phyloP scores from a whole-genome alignment of 2,113 vertebrate genomes.

The Ptyas mucosa region DNA sequence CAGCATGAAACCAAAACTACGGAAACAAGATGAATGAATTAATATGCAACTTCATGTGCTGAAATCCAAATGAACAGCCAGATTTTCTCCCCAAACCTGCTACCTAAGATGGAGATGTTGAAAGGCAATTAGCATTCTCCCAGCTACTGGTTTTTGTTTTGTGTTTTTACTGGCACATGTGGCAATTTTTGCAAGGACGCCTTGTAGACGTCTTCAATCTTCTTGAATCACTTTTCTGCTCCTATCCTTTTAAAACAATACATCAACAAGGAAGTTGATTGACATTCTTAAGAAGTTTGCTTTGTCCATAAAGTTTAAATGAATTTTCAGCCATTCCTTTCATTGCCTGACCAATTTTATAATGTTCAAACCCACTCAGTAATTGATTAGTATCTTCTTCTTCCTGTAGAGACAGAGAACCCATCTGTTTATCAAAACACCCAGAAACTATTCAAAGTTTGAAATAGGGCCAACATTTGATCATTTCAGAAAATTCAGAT shows the following conservation, averaged over 20 bases:
- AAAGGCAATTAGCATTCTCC: neutral
- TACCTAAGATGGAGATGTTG: neutral
- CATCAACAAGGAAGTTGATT: neutral
- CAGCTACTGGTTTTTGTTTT: neutral
- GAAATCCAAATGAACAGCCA: neutral
- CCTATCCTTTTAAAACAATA: neutral
- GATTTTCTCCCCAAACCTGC: neutral
- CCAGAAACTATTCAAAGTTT: slow-evolving; percentile 34
- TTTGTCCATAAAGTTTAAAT: neutral
- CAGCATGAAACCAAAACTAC: neutral
- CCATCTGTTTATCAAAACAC: neutral
- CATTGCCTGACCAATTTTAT: slow-evolving; percentile 19
- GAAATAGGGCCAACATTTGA: fast-evolving
- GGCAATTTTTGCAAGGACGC: neutral
- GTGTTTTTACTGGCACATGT: neutral
- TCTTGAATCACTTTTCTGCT: neutral
- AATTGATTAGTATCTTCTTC: neutral
- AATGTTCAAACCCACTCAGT: fast-evolving
- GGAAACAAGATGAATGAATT: neutral
- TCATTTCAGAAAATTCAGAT: neutral
- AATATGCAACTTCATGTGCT: too few relatives aligned
- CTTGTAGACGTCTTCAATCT: neutral
- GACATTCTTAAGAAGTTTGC: neutral
- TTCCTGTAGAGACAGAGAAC: slow-evolving; percentile 20
- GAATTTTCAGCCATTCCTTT: neutral